Percentiles rank a stretch among this genome's conserved stretches.
phyloP scores from a whole-genome alignment of 2,113 vertebrate genomes.

The Oryzias melastigma region DNA sequence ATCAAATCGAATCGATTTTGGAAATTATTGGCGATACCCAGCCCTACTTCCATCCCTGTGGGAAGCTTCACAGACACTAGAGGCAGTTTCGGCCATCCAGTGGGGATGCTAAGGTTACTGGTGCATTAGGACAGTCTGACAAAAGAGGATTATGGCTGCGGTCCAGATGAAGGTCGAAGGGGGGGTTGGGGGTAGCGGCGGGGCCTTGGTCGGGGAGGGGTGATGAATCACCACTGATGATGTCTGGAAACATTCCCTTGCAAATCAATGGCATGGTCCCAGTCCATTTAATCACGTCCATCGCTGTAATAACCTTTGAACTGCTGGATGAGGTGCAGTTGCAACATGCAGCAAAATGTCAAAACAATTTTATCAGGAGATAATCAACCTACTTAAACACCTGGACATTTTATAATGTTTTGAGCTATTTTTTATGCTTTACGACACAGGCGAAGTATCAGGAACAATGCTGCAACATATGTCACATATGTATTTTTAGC shows the following conservation, averaged over 20 bases:
- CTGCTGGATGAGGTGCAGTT: conserved; percentile 8
- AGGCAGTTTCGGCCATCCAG: conserved; percentile 7
- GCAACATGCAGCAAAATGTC: not conserved
- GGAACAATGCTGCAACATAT: conserved; percentile 31
- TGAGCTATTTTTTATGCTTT: conserved; percentile 2
- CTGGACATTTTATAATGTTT: not conserved
- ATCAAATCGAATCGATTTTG: too few relatives aligned
- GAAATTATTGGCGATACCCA: too few relatives aligned
- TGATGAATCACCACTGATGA: conserved; percentile 56
- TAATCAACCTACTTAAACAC: too few relatives aligned
- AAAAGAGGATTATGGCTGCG: conserved; percentile 69
- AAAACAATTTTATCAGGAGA: not conserved
- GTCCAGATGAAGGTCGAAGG: conserved; percentile 50
- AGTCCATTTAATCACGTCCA: conserved; percentile 31
- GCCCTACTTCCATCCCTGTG: too few relatives aligned
- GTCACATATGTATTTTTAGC: conserved; percentile 73
- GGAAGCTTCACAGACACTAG: not conserved
- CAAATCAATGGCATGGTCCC: conserved; percentile 58
- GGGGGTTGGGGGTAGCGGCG: not conserved
- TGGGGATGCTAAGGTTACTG: conserved; percentile 39
- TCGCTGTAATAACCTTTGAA: conserved; percentile 40
- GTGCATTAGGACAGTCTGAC: conserved; percentile 57
- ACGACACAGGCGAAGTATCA: conserved; percentile 15
- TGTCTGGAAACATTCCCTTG: conserved; percentile 60
- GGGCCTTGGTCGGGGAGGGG: conserved; percentile 14